A percentile compares a stretch with the other conserved stretches of the same genome.
These are phyloP conservation scores for Phania funesta DNA, from an alignment of 2,888 invertebrate species.

Conservation along the genomic window DNA sequence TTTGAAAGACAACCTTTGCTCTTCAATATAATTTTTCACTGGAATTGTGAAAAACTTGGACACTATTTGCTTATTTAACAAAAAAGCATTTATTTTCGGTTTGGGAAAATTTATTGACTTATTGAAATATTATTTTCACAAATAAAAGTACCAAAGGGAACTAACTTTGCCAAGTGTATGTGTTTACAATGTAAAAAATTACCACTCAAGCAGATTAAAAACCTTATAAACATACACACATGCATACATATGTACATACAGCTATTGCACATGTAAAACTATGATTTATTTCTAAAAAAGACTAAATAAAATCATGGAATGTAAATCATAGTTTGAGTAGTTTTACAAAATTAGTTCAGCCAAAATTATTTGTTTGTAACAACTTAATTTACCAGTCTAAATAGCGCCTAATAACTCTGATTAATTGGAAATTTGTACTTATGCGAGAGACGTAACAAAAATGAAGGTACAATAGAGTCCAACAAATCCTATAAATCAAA, in stretches of 20 bases:
- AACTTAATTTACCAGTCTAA: constrained; percentile 17
- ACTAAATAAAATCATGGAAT: constrained; percentile 35
- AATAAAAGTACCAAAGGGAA: neutral
- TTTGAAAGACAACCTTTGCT: too few species aligned
- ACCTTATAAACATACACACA: constrained; percentile 26
- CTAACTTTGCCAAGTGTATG: constrained; percentile 3
- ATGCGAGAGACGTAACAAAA: neutral
- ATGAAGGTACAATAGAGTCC: neutral
- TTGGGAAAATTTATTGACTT: too few species aligned
- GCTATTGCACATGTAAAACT: constrained; percentile 20
- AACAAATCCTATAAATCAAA: constrained; percentile 29
- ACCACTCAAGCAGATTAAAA: constrained; percentile 80
- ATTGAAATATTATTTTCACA: neutral
- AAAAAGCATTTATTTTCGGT: too few species aligned
- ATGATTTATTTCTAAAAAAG: constrained; percentile 49
- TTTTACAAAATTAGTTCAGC: constrained; percentile 30
- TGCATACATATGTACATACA: neutral
- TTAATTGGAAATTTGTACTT: constrained; percentile 33
- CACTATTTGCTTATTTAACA: too few species aligned
- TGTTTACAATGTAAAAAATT: constrained; percentile 75
- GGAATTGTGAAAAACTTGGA: too few species aligned
- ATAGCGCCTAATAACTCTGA: constrained; percentile 56
- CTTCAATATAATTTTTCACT: too few species aligned
- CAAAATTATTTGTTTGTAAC: constrained; percentile 3
- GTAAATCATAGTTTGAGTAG: constrained; percentile 43